These are phyloP conservation scores for Porites australiensis DNA, from an alignment of 64 coral and sea anemone species.

Conservation along the genomic window DNA sequence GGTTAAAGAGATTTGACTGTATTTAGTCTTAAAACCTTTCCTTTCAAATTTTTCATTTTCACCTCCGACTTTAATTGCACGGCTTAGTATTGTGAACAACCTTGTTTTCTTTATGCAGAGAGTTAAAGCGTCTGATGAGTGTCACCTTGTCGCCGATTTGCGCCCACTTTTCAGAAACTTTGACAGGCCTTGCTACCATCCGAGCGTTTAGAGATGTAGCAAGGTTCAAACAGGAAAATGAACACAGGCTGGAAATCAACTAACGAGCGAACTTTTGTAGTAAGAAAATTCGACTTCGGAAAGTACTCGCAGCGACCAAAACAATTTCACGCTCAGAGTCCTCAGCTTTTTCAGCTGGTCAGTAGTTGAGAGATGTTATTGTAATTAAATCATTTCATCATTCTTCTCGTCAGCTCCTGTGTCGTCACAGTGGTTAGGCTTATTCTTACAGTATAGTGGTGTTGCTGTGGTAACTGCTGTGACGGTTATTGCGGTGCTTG, in stretches of 20 bases:
- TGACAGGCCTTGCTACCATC: conserved; percentile 88
- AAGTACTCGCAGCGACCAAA: background rate
- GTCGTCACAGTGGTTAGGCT: conserved; percentile 90
- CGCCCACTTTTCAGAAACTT: conserved; percentile 95
- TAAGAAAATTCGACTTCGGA: background rate
- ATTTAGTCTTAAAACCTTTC: no score
- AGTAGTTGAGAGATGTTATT: background rate
- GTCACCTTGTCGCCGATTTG: conserved; percentile 94
- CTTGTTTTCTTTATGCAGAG: conserved; percentile 47
- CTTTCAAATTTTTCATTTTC: no score
- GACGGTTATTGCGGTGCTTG: conserved; percentile 92
- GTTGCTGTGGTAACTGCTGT: conserved; percentile 97
- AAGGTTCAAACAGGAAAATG: conserved; percentile 82
- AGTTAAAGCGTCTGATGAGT: conserved; percentile 93
- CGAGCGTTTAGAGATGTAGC: conserved; percentile 84
- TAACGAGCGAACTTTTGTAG: conserved; percentile 93
- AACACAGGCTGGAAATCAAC: conserved; percentile 81
- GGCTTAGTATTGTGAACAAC: background rate
- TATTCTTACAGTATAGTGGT: conserved; percentile 89
- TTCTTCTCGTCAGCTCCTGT: conserved; percentile 66
- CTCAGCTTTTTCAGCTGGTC: no score
- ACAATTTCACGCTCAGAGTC: no score
- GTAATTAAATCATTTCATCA: background rate
- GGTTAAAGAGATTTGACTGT: no score
- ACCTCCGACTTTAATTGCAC: no score